Conservation (phyloP, 2,113 vertebrate genomes). For the Malaclemys terrapin region DNA sequence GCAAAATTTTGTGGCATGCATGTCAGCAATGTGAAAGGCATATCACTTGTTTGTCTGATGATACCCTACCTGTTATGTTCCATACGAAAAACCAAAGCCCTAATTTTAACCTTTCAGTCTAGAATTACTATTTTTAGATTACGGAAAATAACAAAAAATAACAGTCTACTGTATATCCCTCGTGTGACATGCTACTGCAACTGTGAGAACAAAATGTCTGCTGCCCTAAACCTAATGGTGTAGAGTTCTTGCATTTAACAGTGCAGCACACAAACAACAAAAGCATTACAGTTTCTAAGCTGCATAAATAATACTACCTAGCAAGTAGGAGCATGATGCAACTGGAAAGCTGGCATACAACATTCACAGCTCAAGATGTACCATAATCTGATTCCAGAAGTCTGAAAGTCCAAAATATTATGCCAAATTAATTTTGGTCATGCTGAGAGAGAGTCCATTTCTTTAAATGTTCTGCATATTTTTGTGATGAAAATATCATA, state of each 20-base stretch:
- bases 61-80: not conserved
- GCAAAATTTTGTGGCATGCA: not conserved
- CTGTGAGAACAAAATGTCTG: not conserved
- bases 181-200: not conserved
- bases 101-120: conserved; percentile 20
- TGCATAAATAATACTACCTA: not conserved
- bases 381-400: not conserved
- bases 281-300: not conserved
- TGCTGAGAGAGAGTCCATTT: not conserved
- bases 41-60: not conserved
- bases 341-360: not conserved
- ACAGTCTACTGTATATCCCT: not conserved
- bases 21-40: not conserved
- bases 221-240: not conserved
- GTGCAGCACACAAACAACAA: not conserved
- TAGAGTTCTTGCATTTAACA: not conserved
- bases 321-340: not conserved
- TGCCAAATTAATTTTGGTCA: not conserved
- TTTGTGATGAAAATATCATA: not conserved
- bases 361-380: not conserved
- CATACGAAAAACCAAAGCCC: conserved; percentile 13
- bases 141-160: not conserved
- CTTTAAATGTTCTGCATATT: not conserved
- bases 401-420: not conserved
- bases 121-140: not conserved